Evolutionary conservation across 2,888 invertebrate species (phyloP).

Genomic region (Arenicola marina): DNA sequence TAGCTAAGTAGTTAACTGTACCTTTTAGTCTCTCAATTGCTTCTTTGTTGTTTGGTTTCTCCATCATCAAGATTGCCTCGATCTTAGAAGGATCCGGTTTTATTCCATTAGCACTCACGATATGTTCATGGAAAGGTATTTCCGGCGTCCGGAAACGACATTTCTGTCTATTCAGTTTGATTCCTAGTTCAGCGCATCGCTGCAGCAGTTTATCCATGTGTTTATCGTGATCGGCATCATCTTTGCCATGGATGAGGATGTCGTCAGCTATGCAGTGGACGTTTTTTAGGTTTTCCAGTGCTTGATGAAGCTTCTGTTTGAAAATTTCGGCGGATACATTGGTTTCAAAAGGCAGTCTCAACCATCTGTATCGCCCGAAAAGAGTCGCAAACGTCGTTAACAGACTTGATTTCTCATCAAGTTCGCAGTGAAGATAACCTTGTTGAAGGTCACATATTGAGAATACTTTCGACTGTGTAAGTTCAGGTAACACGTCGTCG

Average conservation of each 20-base stretch:
- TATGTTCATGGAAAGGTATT: not conserved
- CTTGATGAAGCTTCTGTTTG: conserved; percentile 11
- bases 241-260: conserved; percentile 11
- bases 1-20: not conserved
- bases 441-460: conserved; percentile 14
- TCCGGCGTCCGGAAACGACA: not conserved
- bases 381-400: conserved; percentile 19
- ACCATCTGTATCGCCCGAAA: conserved; percentile 18
- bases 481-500: conserved; percentile 18
- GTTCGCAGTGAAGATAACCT: conserved; percentile 13
- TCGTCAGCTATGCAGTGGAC: conserved; percentile 15
- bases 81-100: conserved; percentile 10
- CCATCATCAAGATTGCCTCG: conserved; percentile 9
- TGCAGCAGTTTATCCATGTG: conserved; percentile 4
- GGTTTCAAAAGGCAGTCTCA: conserved; percentile 14
- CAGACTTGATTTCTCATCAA: conserved; percentile 12
- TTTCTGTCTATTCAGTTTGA: not conserved
- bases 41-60: not conserved
- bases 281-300: conserved; percentile 5
- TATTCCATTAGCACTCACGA: conserved; percentile 1
- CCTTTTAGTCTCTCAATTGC: conserved; percentile 1
- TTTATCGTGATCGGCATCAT: not conserved
- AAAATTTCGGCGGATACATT: conserved; percentile 15
- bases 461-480: conserved; percentile 9
- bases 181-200: conserved; percentile 7